Base-by-base conservation (phyloP, 2,888 invertebrate genomes). In the Idaea straminata region DNA sequence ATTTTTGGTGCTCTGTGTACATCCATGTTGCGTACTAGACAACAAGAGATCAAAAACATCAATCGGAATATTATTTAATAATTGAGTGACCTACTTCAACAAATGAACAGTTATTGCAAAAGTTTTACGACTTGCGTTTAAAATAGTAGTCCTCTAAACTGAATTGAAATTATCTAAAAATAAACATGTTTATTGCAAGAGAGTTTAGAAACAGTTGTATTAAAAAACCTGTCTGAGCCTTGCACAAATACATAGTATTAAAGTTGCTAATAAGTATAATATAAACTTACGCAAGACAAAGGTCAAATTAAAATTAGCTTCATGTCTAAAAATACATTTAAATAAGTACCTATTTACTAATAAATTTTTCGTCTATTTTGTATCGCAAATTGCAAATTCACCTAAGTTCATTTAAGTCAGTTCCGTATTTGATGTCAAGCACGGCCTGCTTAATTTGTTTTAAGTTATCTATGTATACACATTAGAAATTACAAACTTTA, bases 91-190 rank as follows among this genome's bases (percentile, higher is more conserved):
- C 47, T 47, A 6, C 47, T 47, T 47, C 13, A 47, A 7, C 13
- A 47, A 13, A 47, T 47, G 10, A 7, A 36, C 36, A 47, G 4
- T 13, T 47, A 47, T 47, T 47, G 47, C 47, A 47, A 47, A 47
- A 47, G 25, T 47, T 47, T 36, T 47, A 10, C 47, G 47, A 10
- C 13, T 13, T 10, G 47, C 7, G 47, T 47, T 47, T 7, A 13
- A 47, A 47, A 47, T 47, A 47, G 47, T 10, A 47, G 47, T 47
- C 47, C 47, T 47, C 10, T 47, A 47, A 47, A 47, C 47, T 10
- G 47, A 47, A 13, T 47, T 47, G 13, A 13, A 47, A 47, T 47
- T 6, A 87, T 59, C 59, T 59, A 59, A 10, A 59, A 59, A 59
- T 59, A 59, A 59, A 34, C 59, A 59, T 15, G 34, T 25, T 34